phyloP scores from a whole-genome alignment of 2,113 vertebrate species.

The Sylvietta virens region DNA sequence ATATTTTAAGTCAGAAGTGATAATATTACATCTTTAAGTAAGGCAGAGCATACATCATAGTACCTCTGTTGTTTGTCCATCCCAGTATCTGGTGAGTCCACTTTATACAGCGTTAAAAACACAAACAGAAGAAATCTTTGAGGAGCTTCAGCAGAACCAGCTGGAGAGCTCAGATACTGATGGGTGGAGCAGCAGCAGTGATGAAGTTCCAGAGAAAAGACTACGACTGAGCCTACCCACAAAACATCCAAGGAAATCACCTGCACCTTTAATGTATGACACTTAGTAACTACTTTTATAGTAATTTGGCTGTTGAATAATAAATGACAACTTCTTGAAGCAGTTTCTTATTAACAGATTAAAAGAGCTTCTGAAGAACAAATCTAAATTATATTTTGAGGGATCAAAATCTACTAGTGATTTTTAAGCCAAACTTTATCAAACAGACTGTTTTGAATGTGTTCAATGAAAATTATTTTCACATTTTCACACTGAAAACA shows the following conservation, averaged over 20 bases:
- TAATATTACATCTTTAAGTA: background rate
- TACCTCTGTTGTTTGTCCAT: background rate
- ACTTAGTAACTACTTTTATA: background rate
- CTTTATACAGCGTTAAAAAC: constrained; percentile 80
- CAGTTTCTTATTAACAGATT: background rate
- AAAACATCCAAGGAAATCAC: constrained; percentile 34
- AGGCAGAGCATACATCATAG: background rate
- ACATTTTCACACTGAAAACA: background rate
- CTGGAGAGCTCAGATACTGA: constrained; percentile 47
- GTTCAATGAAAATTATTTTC: background rate
- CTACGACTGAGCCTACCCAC: constrained; percentile 63
- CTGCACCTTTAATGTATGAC: constrained; percentile 55
- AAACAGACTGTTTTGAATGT: background rate
- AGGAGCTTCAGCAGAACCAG: constrained; percentile 47
- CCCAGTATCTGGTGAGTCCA: constrained; percentile 83
- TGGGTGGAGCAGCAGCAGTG: constrained; percentile 54
- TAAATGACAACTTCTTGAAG: background rate
- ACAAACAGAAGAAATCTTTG: constrained; percentile 69
- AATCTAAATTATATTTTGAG: background rate
- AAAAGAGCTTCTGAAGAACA: background rate
- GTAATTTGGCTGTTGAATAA: background rate
- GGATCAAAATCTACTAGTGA: background rate
- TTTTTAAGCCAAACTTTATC: background rate
- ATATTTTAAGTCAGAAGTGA: background rate
- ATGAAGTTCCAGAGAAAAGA: constrained; percentile 75